phyloP scores from a whole-genome alignment of 2,113 vertebrate genomes.

The Megatriorchis doriae region DNA sequence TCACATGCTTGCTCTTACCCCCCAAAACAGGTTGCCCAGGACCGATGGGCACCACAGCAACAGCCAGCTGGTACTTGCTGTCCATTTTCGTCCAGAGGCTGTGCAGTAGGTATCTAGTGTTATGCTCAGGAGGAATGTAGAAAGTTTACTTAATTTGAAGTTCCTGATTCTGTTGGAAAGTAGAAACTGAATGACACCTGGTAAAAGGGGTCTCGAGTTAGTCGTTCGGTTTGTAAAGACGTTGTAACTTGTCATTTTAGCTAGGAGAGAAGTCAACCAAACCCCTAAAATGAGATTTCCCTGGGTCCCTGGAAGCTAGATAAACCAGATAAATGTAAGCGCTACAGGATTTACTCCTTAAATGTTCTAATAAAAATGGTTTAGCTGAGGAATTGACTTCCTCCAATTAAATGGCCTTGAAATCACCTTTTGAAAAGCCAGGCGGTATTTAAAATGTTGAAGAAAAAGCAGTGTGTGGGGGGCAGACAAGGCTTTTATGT shows the following conservation, averaged over 20 bases:
- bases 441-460: neutral
- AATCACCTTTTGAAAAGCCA: slow-evolving; percentile 23
- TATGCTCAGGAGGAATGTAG: neutral
- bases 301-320: neutral
- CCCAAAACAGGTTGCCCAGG: neutral
- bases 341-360: neutral
- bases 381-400: slow-evolving; percentile 12
- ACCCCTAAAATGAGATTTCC: neutral
- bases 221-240: fast-evolving
- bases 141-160: neutral
- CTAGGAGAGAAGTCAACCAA: neutral
- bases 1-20: neutral
- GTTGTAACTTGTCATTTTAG: neutral
- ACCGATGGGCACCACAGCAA: neutral
- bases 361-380: slow-evolving; percentile 22
- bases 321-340: neutral
- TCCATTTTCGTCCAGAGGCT: neutral
- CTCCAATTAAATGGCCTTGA: slow-evolving; percentile 14
- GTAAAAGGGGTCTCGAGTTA: neutral
- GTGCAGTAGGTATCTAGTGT: fast-evolving
- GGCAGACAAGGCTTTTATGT: neutral
- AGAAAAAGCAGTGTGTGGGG: neutral
- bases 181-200: neutral
- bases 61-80: slow-evolving; percentile 10
- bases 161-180: neutral